Conservation (phyloP, 2,888 invertebrate species). For the Acholoe squamosa region DNA sequence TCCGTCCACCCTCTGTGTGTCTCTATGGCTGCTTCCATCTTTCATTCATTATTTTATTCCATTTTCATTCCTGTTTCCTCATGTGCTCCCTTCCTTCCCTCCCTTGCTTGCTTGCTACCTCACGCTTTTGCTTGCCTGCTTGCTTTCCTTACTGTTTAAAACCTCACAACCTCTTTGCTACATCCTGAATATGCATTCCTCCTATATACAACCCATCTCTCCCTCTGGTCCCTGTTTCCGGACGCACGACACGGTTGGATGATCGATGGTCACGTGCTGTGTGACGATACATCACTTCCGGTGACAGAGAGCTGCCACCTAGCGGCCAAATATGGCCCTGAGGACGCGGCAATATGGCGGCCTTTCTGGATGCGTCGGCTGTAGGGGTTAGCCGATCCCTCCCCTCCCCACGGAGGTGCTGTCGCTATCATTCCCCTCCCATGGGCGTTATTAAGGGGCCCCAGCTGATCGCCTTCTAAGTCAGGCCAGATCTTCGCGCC, state of each 20-base stretch:
- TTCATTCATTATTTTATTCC: no score
- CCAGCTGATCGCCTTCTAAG: slow-evolving; percentile 1
- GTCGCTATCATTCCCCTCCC: neutral
- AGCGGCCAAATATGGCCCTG: slow-evolving; percentile 33
- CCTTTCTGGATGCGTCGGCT: neutral
- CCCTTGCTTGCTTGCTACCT: no score
- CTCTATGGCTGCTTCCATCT: no score
- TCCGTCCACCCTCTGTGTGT: no score
- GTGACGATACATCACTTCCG: slow-evolving; percentile 48
- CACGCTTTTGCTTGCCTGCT: no score
- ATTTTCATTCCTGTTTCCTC: no score
- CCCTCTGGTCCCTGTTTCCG: no score
- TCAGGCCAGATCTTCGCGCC: neutral
- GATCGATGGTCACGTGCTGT: slow-evolving; percentile 45
- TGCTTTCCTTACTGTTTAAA: no score
- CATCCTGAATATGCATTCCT: no score
- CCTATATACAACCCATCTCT: no score
- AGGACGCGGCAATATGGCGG: slow-evolving; percentile 8
- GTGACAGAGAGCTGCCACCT: slow-evolving; percentile 54
- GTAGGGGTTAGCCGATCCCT: neutral
- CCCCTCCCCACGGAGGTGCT: neutral
- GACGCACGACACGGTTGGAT: neutral
- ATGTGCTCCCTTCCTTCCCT: no score
- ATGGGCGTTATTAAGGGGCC: slow-evolving; percentile 5
- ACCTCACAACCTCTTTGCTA: no score